Conservation (phyloP, 2,797 vertebrate genomes). For the Smutsia temminckii region DNA sequence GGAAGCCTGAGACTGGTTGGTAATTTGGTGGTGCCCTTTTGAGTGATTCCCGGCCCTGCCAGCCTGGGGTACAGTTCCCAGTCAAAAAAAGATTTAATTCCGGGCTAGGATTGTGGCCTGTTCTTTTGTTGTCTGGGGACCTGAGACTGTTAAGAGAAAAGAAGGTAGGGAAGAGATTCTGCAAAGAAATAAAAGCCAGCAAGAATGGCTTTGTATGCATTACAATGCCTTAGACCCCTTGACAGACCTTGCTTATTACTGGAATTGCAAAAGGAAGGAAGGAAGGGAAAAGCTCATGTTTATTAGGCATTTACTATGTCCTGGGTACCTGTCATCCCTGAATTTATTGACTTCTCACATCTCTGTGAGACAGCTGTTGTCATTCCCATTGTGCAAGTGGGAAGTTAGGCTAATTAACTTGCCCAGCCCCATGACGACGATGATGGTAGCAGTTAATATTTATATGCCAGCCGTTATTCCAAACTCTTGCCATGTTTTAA, state of each 20-base stretch:
- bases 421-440: background rate
- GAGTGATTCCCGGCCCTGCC: slow-evolving; percentile 18
- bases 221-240: background rate
- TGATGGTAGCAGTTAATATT: background rate
- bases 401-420: slow-evolving; percentile 25
- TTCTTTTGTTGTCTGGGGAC: slow-evolving; percentile 58
- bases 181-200: slow-evolving; percentile 33
- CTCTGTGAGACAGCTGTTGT: background rate
- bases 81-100: background rate
- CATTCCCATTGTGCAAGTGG: background rate
- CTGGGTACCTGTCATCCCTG: background rate
- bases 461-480: background rate
- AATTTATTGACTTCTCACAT: background rate
- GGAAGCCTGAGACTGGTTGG: background rate
- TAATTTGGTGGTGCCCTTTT: slow-evolving; percentile 58
- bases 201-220: background rate
- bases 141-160: slow-evolving; percentile 40
- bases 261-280: background rate
- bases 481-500: background rate
- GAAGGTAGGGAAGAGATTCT: background rate
- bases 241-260: background rate
- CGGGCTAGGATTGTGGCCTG: background rate
- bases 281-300: background rate
- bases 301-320: background rate
- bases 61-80: slow-evolving; percentile 20